phyloP scores from a whole-genome alignment of 1,140 invertebrate species.

The Hylaeus anthracinus region DNA sequence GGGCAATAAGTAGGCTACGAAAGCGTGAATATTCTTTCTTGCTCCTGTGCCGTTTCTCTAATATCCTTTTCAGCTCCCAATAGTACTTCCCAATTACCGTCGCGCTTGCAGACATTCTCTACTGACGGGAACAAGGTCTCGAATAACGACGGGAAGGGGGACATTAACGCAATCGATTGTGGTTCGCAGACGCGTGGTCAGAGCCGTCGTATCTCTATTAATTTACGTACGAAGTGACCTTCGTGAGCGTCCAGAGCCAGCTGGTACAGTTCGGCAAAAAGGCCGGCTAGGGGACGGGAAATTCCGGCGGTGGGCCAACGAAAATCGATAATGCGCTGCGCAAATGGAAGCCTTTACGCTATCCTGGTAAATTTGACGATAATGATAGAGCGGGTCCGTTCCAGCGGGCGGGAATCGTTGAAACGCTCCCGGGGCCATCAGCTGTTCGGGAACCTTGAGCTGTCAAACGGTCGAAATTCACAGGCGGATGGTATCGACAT shows the following conservation, averaged over 20 bases:
- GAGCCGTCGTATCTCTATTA: conserved; percentile 21
- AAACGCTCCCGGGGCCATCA: conserved; percentile 20
- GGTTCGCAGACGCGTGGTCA: neutral
- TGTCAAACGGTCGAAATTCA: conserved; percentile 34
- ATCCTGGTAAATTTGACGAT: conserved; percentile 23
- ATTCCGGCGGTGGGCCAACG: conserved; percentile 19
- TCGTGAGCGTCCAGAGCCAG: neutral
- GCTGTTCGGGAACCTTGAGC: conserved; percentile 38
- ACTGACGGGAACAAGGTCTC: too few relatives aligned
- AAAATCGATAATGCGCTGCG: conserved; percentile 32
- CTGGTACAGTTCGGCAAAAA: conserved; percentile 15
- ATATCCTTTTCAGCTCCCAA: too few relatives aligned
- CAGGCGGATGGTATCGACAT: conserved; percentile 46
- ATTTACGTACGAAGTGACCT: conserved; percentile 21
- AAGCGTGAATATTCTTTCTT: too few relatives aligned
- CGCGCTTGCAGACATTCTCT: too few relatives aligned
- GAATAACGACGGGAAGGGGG: too few relatives aligned
- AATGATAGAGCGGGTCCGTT: conserved; percentile 12
- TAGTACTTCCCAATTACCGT: too few relatives aligned
- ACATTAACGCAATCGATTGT: neutral
- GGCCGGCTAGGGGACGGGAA: neutral
- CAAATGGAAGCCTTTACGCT: conserved; percentile 38
- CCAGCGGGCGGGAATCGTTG: neutral
- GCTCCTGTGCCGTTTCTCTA: too few relatives aligned
- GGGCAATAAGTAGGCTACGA: too few relatives aligned